Evolutionary conservation across 2,113 vertebrate genomes (phyloP).

Genomic region (Cephalopterus ornatus): DNA sequence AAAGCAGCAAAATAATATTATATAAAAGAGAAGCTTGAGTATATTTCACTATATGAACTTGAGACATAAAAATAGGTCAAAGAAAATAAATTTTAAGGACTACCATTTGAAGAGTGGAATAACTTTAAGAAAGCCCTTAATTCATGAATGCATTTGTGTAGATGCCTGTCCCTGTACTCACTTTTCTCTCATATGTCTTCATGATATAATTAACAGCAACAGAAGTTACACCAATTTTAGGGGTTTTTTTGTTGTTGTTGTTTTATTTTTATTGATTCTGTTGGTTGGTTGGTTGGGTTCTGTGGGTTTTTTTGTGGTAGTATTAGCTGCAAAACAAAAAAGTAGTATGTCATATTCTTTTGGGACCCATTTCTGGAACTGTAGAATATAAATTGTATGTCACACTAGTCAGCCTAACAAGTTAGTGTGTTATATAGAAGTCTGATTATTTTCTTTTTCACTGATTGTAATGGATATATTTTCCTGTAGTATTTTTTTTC

Average conservation of each 20-base stretch:
- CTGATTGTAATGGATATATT: not conserved
- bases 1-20: not conserved
- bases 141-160: not conserved
- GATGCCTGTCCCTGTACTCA: not conserved
- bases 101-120: not conserved
- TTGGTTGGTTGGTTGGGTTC: not conserved
- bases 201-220: not conserved
- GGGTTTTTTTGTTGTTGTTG: not conserved
- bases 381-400: constrained; percentile 57
- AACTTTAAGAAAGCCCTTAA: not conserved
- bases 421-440: constrained; percentile 11
- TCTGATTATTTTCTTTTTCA: not conserved
- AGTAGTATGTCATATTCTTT: not conserved
- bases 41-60: not conserved
- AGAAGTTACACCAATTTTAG: not conserved
- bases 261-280: not conserved
- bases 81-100: not conserved
- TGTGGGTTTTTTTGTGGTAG: not conserved
- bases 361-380: not conserved
- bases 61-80: not conserved
- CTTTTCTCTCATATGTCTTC: not conserved
- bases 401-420: constrained; percentile 20
- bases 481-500: not conserved
- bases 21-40: not conserved
- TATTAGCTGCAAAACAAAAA: not conserved